These are phyloP conservation scores for Rhorus exstirpatorius DNA, from an alignment of 2,888 invertebrate genomes.

Conservation along the genomic window DNA sequence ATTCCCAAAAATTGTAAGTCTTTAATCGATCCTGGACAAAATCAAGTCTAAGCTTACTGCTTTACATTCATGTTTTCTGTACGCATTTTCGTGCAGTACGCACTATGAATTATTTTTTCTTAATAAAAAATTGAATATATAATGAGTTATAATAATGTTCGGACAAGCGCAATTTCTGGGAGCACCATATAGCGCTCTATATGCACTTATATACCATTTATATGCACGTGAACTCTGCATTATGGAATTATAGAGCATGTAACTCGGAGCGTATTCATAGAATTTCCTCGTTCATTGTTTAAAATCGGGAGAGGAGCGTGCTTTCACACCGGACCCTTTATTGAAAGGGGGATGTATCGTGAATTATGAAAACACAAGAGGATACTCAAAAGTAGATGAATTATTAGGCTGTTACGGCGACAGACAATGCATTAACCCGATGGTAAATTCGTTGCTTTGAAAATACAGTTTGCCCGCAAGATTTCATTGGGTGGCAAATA, in stretches of 20 bases:
- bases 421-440: neutral
- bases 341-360: constrained; percentile 9
- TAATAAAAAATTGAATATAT: no score
- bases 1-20: no score
- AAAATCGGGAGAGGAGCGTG: constrained; percentile 19
- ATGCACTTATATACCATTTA: constrained; percentile 7
- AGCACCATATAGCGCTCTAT: neutral
- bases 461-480: neutral
- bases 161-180: neutral
- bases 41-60: no score
- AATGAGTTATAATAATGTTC: no score
- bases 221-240: constrained; percentile 1
- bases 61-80: no score
- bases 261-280: constrained; percentile 30
- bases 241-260: constrained; percentile 21
- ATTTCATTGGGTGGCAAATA: no score
- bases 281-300: constrained; percentile 38
- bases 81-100: no score
- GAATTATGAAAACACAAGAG: constrained; percentile 14
- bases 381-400: neutral
- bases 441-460: neutral
- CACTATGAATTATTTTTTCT: no score
- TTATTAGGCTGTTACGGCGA: neutral
- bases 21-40: no score
- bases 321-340: constrained; percentile 7